Base-by-base conservation (phyloP, 1,140 invertebrate genomes). In the Pristionchus pacificus region DNA sequence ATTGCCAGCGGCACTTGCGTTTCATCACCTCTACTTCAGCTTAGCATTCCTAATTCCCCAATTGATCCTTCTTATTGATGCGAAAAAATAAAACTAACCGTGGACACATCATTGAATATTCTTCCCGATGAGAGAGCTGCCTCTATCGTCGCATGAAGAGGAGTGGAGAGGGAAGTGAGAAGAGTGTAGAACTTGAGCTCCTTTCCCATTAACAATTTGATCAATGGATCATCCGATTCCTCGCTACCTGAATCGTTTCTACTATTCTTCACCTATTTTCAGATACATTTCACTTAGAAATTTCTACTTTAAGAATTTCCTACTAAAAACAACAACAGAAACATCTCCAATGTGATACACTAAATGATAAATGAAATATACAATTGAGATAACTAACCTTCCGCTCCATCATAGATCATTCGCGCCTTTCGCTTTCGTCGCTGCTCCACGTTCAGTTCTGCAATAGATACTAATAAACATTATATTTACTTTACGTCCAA, bases 371-470 rank as follows among this genome's bases (percentile, higher is more conserved):
- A 64, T 33, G 64, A 32, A 33, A 25, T 60, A 29, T 27, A 38
- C 32, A 33, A 30, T 65, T 2, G 24, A 25, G 14, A 58, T 33
- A 33, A 64, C 27, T 30, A 68, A 60, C 69, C 24, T 3, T 6
- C 59, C 25, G 64, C 71, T 58, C 68, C 64, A 28, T 68, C 64
- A 14, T 60, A n/a, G 10, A 62, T 61, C 29, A 80, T 74, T 2
- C 65, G 31, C 13, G 71, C 59, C 68, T 78, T 76, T n/a, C 79
- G 64, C 60, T 82, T 82, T 27, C 80, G 64, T 38, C 80, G 68
- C 10, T 82, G 61, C 72, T 82, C 80, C 59, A 82, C 71, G 67
- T 83, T 84, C 31, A 82, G 64, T 71, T 82, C 80, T 75, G 49
- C 15, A 82, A 30, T 66, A 49, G 31, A 30, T 31, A 27, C 15